Base-by-base conservation (phyloP, 2,113 vertebrate genomes). In the Pithys albifrons region DNA sequence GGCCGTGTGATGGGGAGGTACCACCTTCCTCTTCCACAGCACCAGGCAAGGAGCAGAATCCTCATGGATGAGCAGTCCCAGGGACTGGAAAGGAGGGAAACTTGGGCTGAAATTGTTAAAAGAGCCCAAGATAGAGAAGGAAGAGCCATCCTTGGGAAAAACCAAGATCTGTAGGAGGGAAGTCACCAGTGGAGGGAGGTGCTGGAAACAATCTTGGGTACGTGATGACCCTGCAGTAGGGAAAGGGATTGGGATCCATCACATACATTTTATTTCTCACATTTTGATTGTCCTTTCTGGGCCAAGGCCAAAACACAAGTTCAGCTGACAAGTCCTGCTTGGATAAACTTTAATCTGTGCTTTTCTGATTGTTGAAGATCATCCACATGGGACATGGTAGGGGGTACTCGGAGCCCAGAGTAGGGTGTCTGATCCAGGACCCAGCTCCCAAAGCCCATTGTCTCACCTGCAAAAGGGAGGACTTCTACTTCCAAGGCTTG, bases 221-320 rank as follows among this genome's bases (percentile, higher is more conserved):
- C 9, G 1, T 24, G 12, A 27, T n/a, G 71, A 45, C 29, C 45
- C 64, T n/a, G 25, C 41, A 48, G 15, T 19, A n/a, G 67, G 55
- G 35, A 93, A 74, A 39, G 51, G 54, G 19, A 17, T 65, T 29
- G 43, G n/a, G 33, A 89, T 74, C 23, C 43, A 35, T 86, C 22
- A 3, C 4, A 0, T 57, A 28, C 1, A 0, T 66, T 65, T 94
- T 76, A 54, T 33, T 28, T 25, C 52, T 69, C 12, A 0, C 27
- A 7, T 14, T 46, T 77, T 73, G 24, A 3, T n/a, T 64, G 45
- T 41, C 58, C 59, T 85, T 45, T 43, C 35, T 72, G 58, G 31
- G n/a, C 12, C 0, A 5, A 86, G 69, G 39, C 27, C 27, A 59
- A 77, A 77, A 1, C 2, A 24, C 19, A 24, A 19, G 19, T 80